Evolutionary conservation across 2,113 vertebrate species (phyloP), one percentile per base, ranked within the genome.

Genomic region (Sinocyclocheilus grahami): DNA sequence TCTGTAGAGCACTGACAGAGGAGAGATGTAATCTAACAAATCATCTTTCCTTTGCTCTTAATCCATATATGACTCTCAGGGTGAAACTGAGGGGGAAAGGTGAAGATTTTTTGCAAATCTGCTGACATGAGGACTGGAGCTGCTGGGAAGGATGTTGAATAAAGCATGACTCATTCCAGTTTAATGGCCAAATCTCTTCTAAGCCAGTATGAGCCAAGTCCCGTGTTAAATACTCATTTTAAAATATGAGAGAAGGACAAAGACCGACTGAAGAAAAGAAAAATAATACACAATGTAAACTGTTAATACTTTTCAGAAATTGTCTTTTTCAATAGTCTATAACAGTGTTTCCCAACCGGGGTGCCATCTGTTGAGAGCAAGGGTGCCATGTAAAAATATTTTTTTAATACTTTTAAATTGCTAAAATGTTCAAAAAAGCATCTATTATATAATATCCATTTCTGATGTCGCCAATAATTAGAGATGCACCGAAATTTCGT

Each of bases 11-110:
- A 1, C 33, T 65, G 58, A 81, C 11, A 82, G 42, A 51, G 16
- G 60, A 39, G 13, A 63, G 13, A 80, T 67, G 42, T 67, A 42
- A 27, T 82, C 22, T 27, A 81, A 46, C 79, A 48, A 65, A 82
- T 67, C 79, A 67, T 48, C 55, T 80, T 42, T 80, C 12, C 37
- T 24, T 42, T 24, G 33, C 33, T 27, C 22, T 76, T 76, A 76
- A 76, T 48, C 24, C 33, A 62, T 24, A 78, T 58, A 62, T 63
- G 55, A 80, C 55, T 14, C 9, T 58, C 6, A 37, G 55, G 10
- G 76, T 55, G 1, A 78, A 78, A 55, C 7, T 18, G n/a, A 18
- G 48, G 46, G 18, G 78, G 2, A 58, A 77, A 53, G 51, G 51
- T 22, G 27, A 58, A 58, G 10, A 58, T 78, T 39, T 4, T 7